phyloP scores from a whole-genome alignment of 2,888 invertebrate species.

The Eubasilissa splendida region DNA sequence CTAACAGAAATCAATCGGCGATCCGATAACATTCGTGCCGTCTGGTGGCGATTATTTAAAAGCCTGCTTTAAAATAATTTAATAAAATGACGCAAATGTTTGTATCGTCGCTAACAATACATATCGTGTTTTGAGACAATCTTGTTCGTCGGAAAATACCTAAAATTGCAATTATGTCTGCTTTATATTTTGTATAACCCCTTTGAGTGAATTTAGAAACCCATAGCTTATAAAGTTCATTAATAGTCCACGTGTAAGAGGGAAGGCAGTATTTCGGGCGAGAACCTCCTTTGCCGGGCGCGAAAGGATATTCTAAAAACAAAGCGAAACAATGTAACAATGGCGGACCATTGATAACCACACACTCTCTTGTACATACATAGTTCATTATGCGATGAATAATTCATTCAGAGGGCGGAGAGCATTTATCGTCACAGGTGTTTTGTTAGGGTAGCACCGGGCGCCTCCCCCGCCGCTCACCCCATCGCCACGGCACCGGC shows the following conservation, averaged over 20 bases:
- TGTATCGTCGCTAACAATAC: no score
- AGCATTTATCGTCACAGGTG: constrained; percentile 37
- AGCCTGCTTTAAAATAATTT: no score
- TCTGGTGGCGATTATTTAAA: no score
- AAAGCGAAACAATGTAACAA: constrained; percentile 22
- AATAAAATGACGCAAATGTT: no score
- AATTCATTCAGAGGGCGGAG: constrained; percentile 3
- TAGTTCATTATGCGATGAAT: constrained; percentile 25
- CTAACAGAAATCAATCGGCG: no score
- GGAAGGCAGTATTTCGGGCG: not conserved
- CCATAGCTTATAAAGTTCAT: not conserved
- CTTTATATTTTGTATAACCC: no score
- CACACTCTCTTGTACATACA: constrained; percentile 5
- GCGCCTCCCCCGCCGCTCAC: not conserved
- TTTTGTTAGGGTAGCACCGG: not conserved
- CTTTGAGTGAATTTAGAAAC: no score
- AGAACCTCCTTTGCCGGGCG: constrained; percentile 3
- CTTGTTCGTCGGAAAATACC: no score
- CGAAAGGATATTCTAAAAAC: not conserved
- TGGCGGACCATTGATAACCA: constrained; percentile 18
- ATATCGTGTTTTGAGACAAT: no score
- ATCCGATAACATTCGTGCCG: no score
- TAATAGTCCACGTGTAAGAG: constrained; percentile 1
- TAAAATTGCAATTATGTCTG: no score
- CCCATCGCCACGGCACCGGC: not conserved